Base-by-base conservation (phyloP, 2,797 vertebrate species). In the Sebastiscus albofasciatus region DNA sequence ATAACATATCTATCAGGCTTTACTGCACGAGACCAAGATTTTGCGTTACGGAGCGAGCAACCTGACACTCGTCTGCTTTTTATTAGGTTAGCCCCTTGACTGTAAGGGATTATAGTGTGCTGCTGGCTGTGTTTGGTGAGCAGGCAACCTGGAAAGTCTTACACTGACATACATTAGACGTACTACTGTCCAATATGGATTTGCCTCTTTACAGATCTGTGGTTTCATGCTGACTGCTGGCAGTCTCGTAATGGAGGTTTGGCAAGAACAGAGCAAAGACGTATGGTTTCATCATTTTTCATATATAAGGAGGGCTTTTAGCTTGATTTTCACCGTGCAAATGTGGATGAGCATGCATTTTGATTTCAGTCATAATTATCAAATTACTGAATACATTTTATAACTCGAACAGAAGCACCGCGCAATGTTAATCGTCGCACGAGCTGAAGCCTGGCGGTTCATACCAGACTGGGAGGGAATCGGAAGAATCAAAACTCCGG, bases 21-120 rank as follows among this genome's bases (percentile, higher is more conserved):
- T 9, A 0, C 73, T 58, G 79, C 39, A 4, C 1, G n/a, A n/a
- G 58, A 59, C 76, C 65, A 77, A 56, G 55, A 62, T 56, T 77
- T 60, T 34, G n/a, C 49, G 76, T 79, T 67, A 69, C 36, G 9
- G 29, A 65, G 81, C 5, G 7, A 69, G 77, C 33, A 83, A 55
- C 79, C 77, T 60, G 80, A 82, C 72, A 75, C 60, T 27, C 13
- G 16, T 80, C 65, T 88, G 77, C 29, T 75, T 81, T 87, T 70
- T 79, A 83, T 89, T 82, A 85, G 18, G 61, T 77, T 71, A 71
- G 72, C 46, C 29, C 42, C 36, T n/a, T 18, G 39, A 81, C 79
- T 84, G 77, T 16, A 55, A 54, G 67, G 75, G 82, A 85, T 88
- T 89, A 86, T 14, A 62, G 16, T 33, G 54, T 8, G 33, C 81